Evolutionary conservation across 2,113 vertebrate genomes (phyloP), one percentile per base, ranked within the genome.

Genomic region (Fregetta grallaria): DNA sequence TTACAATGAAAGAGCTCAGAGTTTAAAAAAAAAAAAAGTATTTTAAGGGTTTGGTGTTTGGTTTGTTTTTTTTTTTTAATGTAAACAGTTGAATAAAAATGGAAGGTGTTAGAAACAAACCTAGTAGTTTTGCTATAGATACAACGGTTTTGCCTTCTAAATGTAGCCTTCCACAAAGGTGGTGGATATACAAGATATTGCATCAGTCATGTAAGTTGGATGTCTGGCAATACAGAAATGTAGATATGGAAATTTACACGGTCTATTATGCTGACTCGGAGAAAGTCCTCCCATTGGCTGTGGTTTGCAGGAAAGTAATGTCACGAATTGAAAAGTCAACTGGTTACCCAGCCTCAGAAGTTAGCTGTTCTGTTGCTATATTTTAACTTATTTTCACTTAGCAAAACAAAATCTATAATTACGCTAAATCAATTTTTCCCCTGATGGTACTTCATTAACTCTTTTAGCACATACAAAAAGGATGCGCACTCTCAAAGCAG

Each of bases 161-260:
- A 34, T 11, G 56, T 23, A 59, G 25, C 36, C 21, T 70, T 78
- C 19, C 49, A 66, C 38, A 86, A 66, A 81, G 9, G 29, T 45
- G 8, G 78, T 63, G 17, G 47, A 55, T 18, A 42, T 38, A 21
- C 1, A 2, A 71, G 15, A 84, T 58, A 49, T 3, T 76, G n/a
- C 11, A 92, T 32, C 8, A 56, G n/a, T 36, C 50, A 14, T 2
- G 1, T 13, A 52, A 84, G 5, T 21, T 0, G 0, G 17, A 58
- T 47, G 10, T 42, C 70, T 65, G 56, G 42, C 56, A 71, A 71
- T 42, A 7, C 42, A 87, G 25, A 84, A 62, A 74, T 0, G 1
- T 0, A 55, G 34, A 59, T 23, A 13, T 52, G 12, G 15, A 65
- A 78, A 59, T 92, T 49, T 71, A 42, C 8, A 58, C 0, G 0